phyloP scores from a whole-genome alignment of 2,888 invertebrate genomes.

The Ophion obscuratus region DNA sequence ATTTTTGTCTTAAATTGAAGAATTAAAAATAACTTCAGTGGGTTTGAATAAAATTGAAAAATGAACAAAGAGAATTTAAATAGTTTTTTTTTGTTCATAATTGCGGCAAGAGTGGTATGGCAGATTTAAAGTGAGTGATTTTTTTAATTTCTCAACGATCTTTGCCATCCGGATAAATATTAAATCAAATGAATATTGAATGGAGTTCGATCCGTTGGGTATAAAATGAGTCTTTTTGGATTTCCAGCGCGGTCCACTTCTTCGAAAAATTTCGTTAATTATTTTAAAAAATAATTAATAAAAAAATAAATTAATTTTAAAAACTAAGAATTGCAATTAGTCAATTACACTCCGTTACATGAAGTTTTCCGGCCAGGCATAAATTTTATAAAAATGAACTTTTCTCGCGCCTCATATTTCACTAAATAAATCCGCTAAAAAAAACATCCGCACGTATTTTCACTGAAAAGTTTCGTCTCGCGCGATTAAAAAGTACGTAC shows the following conservation, averaged over 20 bases:
- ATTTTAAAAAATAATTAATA: too few species aligned
- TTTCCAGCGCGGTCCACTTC: background rate
- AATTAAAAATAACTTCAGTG: background rate
- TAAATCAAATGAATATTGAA: background rate
- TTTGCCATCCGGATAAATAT: background rate
- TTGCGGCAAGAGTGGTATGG: too few species aligned
- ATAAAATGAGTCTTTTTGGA: background rate
- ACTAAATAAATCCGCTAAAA: background rate
- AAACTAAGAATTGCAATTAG: too few species aligned
- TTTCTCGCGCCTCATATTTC: background rate
- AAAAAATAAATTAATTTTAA: too few species aligned
- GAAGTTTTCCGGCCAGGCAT: too few species aligned
- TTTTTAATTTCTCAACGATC: background rate
- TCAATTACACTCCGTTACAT: too few species aligned
- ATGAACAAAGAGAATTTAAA: too few species aligned
- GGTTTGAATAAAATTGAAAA: too few species aligned
- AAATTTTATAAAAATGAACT: background rate
- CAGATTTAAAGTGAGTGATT: background rate
- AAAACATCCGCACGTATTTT: too few species aligned
- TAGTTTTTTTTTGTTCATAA: too few species aligned
- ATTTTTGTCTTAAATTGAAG: background rate
- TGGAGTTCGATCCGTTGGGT: background rate
- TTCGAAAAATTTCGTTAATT: background rate
- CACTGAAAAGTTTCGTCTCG: too few species aligned
- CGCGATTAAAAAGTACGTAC: background rate